phyloP scores from a whole-genome alignment of 2,797 vertebrate species.

The Molossus molossus region DNA sequence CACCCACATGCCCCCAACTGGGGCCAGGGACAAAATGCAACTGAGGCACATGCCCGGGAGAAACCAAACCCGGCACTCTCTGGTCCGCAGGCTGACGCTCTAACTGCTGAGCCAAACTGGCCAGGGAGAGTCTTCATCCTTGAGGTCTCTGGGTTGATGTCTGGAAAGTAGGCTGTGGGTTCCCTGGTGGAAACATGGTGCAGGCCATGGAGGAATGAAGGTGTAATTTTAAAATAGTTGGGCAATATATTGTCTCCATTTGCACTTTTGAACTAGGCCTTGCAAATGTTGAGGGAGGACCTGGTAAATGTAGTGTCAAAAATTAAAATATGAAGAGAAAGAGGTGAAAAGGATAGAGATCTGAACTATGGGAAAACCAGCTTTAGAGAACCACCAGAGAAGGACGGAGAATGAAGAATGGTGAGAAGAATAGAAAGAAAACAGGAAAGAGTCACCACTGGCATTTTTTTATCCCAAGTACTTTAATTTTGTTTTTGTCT shows the following conservation, averaged over 20 bases:
- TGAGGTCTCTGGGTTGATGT: not conserved
- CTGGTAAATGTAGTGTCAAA: not conserved
- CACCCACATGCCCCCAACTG: no score
- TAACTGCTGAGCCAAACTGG: no score
- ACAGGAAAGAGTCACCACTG: not conserved
- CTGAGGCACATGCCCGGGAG: no score
- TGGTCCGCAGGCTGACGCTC: no score
- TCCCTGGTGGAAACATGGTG: not conserved
- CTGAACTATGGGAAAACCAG: not conserved
- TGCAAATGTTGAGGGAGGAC: not conserved
- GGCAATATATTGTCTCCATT: not conserved
- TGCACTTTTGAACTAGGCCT: not conserved
- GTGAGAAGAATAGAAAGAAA: not conserved
- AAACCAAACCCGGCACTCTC: no score
- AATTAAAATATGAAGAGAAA: not conserved
- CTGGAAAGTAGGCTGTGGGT: not conserved
- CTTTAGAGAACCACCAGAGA: not conserved
- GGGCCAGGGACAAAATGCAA: no score
- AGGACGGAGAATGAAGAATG: not conserved
- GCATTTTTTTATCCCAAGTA: not conserved
- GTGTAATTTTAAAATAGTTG: not conserved
- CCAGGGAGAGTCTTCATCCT: not conserved
- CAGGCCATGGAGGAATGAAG: no score
- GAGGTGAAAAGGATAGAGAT: not conserved
- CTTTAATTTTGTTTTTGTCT: conserved; percentile 1